Base-by-base conservation (phyloP, 2,797 vertebrate genomes). In the Centroberyx gerrardi region DNA sequence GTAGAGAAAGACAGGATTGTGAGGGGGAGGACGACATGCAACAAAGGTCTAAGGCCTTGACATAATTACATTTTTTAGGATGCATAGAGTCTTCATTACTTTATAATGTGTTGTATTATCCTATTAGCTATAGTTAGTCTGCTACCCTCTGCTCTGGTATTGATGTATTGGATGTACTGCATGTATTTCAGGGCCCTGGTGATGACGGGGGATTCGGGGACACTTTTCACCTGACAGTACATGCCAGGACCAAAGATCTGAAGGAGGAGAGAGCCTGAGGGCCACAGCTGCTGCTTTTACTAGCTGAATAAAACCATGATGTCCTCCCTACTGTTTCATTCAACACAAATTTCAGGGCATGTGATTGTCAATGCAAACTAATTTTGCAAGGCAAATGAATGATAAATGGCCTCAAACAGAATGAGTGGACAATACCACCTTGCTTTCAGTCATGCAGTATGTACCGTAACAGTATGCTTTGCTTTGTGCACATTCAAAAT, bases 261-360 rank as follows among this genome's bases (percentile, higher is more conserved):
- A 59, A 82, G 64, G 58, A 77, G 59, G 17, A 65, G 77, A 75
- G 13, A 48, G 64, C 80, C 84, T 71, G 81, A 78, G 89, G 87
- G 87, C 78, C 87, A 90, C 73, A 89, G 79, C 75, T 78, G 69
- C 74, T 86, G 82, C 80, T 89, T 91, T 90, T 87, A 72, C 49
- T 33, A 56, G 56, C 78, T 84, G 81, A 92, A 93, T 90, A 82
- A 89, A 81, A 86, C 74, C 80, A 70, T 69, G 31, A 6, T 76
- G 36, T 87, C 81, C 84, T 91, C 90, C 87, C 88, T 62, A 85
- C 93, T 87, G 87, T 91, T 92, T 85, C 72, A 91, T 92, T 90
- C 83, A 90, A 88, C 79, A 86, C 85, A 92, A 88, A 91, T 89
- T 85, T 90, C 40, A 51, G 8, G 44, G 72, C 79, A 74, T 4